Conservation (phyloP, 2,888 invertebrate species). For the Dastarcus helophoroides region DNA sequence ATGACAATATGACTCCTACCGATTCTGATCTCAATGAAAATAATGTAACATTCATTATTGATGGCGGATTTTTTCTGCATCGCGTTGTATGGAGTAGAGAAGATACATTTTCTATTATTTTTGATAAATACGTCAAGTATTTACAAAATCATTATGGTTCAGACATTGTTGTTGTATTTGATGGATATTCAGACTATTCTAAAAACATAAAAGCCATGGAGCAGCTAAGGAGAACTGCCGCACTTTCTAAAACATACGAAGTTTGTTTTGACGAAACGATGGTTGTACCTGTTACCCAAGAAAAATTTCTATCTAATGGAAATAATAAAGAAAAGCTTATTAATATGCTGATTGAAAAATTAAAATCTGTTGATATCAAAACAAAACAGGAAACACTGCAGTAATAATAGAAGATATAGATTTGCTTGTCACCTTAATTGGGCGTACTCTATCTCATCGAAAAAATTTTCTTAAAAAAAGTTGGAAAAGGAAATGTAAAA, state of each 20-base stretch:
- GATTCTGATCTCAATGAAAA: conserved; percentile 9
- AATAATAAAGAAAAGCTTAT: conserved; percentile 21
- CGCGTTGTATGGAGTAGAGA: conserved; percentile 13
- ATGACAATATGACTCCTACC: conserved; percentile 12
- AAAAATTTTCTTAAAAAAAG: conserved; percentile 28
- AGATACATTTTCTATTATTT: conserved; percentile 14
- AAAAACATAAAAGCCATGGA: conserved; percentile 30
- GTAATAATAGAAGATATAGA: conserved; percentile 31
- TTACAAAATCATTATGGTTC: conserved; percentile 20
- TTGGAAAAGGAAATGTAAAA: conserved; percentile 28
- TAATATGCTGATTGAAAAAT: conserved; percentile 26
- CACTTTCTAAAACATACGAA: conserved; percentile 28
- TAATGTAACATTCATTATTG: conserved; percentile 12
- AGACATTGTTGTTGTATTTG: conserved; percentile 24
- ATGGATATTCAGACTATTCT: conserved; percentile 25
- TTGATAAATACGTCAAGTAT: conserved; percentile 21
- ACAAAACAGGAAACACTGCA: conserved; percentile 24
- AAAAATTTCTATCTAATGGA: conserved; percentile 20
- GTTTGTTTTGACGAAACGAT: conserved; percentile 28
- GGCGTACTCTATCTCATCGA: conserved; percentile 22
- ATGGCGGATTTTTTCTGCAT: conserved; percentile 13
- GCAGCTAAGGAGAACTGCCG: conserved; percentile 29
- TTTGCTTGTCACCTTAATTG: conserved; percentile 30
- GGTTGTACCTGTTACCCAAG: conserved; percentile 22
- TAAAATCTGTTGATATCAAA: conserved; percentile 27